These are phyloP conservation scores for Xiphophorus maculatus DNA, from an alignment of 2,113 vertebrate genomes.

Conservation along the genomic window DNA sequence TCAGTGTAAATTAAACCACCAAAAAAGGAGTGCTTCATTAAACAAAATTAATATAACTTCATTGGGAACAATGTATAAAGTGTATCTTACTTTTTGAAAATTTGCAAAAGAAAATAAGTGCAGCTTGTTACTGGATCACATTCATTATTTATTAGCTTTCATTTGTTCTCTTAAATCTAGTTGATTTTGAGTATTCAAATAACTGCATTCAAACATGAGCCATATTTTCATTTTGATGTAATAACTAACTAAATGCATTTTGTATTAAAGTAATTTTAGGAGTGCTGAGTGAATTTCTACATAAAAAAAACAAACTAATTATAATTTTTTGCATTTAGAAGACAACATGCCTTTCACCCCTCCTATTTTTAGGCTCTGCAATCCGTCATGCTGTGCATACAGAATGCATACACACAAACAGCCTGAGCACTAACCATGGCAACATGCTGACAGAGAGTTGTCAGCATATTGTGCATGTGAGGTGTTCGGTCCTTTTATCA, in stretches of 20 bases:
- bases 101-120: background rate
- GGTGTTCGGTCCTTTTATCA: conserved; percentile 18
- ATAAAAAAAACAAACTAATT: background rate
- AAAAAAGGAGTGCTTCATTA: too few relatives aligned
- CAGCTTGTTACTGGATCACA: background rate
- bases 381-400: conserved; percentile 6
- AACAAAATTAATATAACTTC: too few relatives aligned
- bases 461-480: conserved; percentile 12
- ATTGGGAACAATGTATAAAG: background rate
- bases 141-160: conserved; percentile 6
- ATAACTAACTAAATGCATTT: background rate
- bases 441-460: conserved; percentile 25
- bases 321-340: background rate
- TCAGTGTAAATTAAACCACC: background rate
- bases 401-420: conserved; percentile 5
- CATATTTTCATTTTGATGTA: background rate
- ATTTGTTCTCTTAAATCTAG: background rate
- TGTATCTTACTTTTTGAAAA: background rate
- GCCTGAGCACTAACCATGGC: conserved; percentile 24
- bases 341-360: background rate
- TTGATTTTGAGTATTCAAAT: background rate
- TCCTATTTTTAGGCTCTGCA: background rate
- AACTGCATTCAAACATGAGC: background rate
- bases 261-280: background rate
- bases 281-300: background rate